Evolutionary conservation across 2,113 vertebrate genomes (phyloP).

Genomic region (Heloderma charlesbogerti): DNA sequence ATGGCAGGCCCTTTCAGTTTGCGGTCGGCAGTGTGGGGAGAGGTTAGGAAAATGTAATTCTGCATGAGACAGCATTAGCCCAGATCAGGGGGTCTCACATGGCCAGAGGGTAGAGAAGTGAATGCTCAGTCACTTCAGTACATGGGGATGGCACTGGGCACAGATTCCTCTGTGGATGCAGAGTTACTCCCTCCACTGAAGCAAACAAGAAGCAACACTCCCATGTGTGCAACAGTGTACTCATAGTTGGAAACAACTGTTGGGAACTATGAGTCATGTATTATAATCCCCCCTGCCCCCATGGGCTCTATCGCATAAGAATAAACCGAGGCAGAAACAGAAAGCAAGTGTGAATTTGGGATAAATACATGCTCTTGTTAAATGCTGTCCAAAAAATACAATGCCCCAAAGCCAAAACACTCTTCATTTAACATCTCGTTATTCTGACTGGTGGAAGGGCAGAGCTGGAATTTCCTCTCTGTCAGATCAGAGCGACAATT

Average conservation of each 20-base stretch:
- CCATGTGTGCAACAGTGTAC: neutral
- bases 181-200: neutral
- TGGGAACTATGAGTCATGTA: neutral
- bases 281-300: neutral
- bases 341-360: neutral
- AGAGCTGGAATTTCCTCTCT: neutral
- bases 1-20: neutral
- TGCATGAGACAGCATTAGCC: neutral
- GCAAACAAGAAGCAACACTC: neutral
- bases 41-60: neutral
- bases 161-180: neutral
- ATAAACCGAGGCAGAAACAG: neutral
- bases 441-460: neutral
- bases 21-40: neutral
- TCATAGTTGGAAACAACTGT: neutral
- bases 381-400: conserved; percentile 19
- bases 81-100: neutral
- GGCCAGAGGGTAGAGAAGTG: neutral
- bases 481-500: conserved; percentile 18
- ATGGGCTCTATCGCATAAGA: neutral
- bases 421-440: neutral
- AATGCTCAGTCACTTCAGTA: neutral
- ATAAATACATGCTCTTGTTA: neutral
- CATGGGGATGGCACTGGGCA: neutral
- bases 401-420: neutral